A percentile compares a stretch with the other conserved stretches of the same genome.
phyloP scores from a whole-genome alignment of 1,140 invertebrate genomes.

The Heliconius eleuchia region DNA sequence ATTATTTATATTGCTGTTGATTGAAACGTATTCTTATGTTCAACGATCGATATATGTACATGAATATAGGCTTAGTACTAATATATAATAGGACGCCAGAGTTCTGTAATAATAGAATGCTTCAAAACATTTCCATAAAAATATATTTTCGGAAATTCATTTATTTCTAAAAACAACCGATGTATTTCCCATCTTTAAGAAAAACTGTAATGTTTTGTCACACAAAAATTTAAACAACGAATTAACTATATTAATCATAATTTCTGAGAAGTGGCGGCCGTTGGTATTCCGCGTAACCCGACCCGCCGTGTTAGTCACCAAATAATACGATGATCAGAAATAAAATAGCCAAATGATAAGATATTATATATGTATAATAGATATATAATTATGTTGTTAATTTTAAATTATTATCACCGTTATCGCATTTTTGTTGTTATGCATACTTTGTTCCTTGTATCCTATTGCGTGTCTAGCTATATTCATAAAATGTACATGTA shows the following conservation, averaged over 20 bases:
- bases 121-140: background rate
- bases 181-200: no score
- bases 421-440: background rate
- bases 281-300: conserved; percentile 2
- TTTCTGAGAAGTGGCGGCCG: background rate
- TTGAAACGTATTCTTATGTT: no score
- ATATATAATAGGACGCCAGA: no score
- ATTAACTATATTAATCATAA: background rate
- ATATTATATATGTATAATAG: background rate
- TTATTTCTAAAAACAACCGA: background rate
- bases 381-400: background rate
- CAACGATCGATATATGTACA: no score
- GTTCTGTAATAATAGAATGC: no score
- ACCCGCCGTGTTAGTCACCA: background rate
- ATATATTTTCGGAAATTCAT: background rate
- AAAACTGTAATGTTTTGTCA: background rate
- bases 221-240: background rate
- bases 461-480: background rate
- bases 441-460: background rate
- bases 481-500: background rate
- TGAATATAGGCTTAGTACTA: no score
- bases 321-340: background rate
- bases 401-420: background rate
- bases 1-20: no score
- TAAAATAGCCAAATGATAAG: background rate